phyloP scores from a whole-genome alignment of 2,797 vertebrate species.

The Alectoris magna region DNA sequence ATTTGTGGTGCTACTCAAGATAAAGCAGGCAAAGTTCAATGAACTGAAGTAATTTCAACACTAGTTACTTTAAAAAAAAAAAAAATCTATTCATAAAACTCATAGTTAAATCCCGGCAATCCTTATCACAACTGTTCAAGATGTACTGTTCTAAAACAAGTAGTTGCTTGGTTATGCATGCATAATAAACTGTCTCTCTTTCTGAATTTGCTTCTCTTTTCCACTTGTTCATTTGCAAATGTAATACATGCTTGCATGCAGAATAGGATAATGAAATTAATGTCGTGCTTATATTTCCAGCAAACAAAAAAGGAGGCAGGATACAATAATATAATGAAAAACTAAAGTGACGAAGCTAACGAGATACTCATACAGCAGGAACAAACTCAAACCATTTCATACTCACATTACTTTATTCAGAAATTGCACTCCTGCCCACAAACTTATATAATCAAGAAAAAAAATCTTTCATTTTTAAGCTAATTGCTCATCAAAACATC shows the following conservation, averaged over 20 bases:
- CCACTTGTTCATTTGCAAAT: conserved; percentile 51
- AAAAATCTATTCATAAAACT: conserved; percentile 55
- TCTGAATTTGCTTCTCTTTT: conserved; percentile 34
- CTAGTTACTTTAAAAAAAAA: conserved; percentile 18
- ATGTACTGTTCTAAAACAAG: conserved; percentile 57
- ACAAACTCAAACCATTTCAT: background rate
- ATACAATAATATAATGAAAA: conserved; percentile 50
- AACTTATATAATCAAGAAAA: background rate
- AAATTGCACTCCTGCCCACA: background rate
- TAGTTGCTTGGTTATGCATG: conserved; percentile 30
- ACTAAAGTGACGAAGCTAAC: conserved; percentile 47
- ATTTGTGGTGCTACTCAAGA: conserved; percentile 12
- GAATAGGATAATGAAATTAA: conserved; percentile 61
- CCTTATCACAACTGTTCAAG: conserved; percentile 52
- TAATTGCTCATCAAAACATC: background rate
- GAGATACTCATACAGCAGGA: background rate
- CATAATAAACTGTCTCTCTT: conserved; percentile 38
- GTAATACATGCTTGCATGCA: conserved; percentile 3
- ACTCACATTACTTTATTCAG: background rate
- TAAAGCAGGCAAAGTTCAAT: conserved; percentile 12
- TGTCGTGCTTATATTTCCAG: conserved; percentile 49
- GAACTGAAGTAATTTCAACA: conserved; percentile 54
- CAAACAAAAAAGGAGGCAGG: conserved; percentile 29
- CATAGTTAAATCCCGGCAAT: conserved; percentile 58
- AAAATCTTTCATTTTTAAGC: background rate